A percentile compares a stretch with the other conserved stretches of the same genome.
phyloP scores from a whole-genome alignment of 2,113 vertebrate species.

The Tragelaphus buxtoni region DNA sequence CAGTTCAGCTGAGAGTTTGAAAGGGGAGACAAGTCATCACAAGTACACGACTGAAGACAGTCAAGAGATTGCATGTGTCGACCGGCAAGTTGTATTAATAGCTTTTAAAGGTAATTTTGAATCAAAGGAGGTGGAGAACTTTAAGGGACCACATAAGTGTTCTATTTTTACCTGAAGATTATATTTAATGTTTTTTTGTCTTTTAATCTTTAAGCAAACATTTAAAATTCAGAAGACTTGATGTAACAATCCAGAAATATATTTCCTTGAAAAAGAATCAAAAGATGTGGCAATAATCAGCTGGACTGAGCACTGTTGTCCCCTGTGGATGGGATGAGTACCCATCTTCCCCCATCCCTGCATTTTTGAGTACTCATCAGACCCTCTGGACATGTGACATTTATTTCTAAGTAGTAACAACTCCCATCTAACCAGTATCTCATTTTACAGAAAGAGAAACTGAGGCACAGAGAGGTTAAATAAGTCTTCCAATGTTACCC shows the following conservation, averaged over 20 bases:
- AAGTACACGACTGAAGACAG: neutral
- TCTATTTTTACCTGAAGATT: neutral
- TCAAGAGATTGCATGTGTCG: neutral
- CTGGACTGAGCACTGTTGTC: neutral
- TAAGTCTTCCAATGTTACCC: neutral
- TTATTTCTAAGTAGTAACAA: neutral
- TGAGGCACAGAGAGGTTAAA: neutral
- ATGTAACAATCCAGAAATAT: neutral
- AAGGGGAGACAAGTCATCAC: neutral
- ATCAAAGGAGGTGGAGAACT: neutral
- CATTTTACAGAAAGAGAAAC: neutral
- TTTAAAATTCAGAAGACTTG: conserved; percentile 4
- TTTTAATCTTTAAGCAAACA: neutral
- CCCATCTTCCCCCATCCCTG: neutral
- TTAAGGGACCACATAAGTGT: fast-evolving
- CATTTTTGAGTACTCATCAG: fast-evolving
- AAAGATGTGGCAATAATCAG: neutral
- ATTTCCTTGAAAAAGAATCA: neutral
- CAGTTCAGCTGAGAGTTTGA: neutral
- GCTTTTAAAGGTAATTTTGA: neutral
- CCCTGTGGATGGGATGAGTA: too few relatives aligned
- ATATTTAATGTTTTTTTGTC: neutral
- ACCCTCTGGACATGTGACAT: neutral
- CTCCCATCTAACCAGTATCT: neutral
- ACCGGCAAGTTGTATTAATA: neutral